Percentiles rank a stretch among this genome's conserved stretches.
phyloP scores from a whole-genome alignment of 2,888 invertebrate genomes.

The Acanthosepion pharaonis region DNA sequence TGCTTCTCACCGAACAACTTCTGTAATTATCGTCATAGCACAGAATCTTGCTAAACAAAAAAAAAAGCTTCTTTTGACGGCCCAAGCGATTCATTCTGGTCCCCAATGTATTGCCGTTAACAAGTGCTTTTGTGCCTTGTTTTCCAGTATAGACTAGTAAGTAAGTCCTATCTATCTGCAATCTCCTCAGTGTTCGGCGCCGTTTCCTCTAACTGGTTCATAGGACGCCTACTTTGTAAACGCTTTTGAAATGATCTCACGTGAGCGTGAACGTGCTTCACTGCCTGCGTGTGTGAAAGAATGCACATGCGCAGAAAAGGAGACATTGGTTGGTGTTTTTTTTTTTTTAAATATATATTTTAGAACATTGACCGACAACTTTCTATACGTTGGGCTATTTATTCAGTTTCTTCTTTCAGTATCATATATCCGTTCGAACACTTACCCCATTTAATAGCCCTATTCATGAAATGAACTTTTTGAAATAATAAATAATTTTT shows the following conservation, averaged over 20 bases:
- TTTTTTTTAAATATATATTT: too few species aligned
- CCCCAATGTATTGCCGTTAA: background rate
- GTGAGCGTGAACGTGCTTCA: background rate
- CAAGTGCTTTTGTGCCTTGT: slow-evolving; percentile 33
- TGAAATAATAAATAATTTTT: too few species aligned
- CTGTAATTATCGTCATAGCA: background rate
- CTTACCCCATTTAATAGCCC: too few species aligned
- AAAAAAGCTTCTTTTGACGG: background rate
- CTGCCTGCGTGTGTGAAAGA: too few species aligned
- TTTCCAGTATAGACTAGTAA: background rate
- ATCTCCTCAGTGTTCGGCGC: background rate
- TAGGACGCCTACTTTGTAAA: background rate
- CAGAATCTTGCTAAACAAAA: background rate
- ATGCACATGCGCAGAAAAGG: too few species aligned
- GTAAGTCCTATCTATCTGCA: background rate
- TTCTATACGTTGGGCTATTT: too few species aligned
- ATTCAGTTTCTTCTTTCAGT: too few species aligned
- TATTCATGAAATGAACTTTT: too few species aligned
- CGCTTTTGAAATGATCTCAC: background rate
- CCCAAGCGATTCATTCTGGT: background rate
- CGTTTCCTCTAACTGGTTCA: background rate
- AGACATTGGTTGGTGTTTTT: too few species aligned
- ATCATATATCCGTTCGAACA: too few species aligned
- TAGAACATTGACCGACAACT: too few species aligned
- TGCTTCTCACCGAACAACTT: background rate